Percentiles rank a stretch among this genome's conserved stretches.
These are phyloP conservation scores for Calonectris borealis DNA, from an alignment of 2,113 vertebrate species.

Conservation along the genomic window DNA sequence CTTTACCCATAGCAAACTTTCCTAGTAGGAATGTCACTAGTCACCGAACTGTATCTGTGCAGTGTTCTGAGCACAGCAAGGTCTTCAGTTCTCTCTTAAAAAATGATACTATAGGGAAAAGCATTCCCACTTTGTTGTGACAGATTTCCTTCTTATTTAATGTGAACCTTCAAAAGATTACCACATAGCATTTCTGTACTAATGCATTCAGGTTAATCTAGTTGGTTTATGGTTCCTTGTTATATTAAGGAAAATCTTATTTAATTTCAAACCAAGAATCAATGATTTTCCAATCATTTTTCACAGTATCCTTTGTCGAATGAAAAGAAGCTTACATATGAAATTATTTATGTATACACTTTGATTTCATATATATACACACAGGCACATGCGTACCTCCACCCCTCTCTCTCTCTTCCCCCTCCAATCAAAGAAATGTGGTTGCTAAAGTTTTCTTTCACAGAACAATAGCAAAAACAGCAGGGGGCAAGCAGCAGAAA, in stretches of 20 bases:
- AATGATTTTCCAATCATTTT: not conserved
- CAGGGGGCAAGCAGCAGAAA: constrained; percentile 46
- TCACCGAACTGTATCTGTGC: not conserved
- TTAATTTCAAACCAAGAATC: not conserved
- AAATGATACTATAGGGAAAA: not conserved
- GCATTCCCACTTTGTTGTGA: not conserved
- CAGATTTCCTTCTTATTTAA: not conserved
- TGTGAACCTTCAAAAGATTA: not conserved
- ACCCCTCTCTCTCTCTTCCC: not conserved
- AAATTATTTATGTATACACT: not conserved
- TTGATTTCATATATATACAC: not conserved
- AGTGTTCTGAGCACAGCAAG: not conserved
- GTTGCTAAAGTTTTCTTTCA: not conserved
- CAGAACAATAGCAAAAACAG: constrained; percentile 7
- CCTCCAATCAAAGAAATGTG: not conserved
- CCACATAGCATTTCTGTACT: not conserved
- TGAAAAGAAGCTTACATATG: not conserved
- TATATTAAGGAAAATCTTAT: not conserved
- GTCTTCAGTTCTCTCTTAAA: not conserved
- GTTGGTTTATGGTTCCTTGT: not conserved
- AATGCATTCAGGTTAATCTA: not conserved
- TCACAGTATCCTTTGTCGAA: not conserved
- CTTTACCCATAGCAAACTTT: not conserved
- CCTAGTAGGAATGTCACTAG: not conserved
- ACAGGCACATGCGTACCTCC: fast-evolving